Percentiles rank a stretch among this genome's conserved stretches.
phyloP scores from a whole-genome alignment of 2,113 vertebrate species.

The Elachura formosa region DNA sequence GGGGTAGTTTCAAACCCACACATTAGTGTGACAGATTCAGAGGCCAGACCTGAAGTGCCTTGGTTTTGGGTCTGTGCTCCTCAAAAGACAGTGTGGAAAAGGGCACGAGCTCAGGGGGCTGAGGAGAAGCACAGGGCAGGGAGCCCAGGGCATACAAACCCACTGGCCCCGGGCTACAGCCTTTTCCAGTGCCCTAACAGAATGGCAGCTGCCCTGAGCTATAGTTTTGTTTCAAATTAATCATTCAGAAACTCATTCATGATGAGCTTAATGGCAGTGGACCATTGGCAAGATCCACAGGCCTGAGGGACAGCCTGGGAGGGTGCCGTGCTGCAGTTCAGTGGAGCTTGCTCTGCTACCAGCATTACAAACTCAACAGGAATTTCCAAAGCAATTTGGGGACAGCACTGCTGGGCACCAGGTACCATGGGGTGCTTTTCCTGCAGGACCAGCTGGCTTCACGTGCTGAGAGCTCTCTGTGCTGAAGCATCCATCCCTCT shows the following conservation, averaged over 20 bases:
- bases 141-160: not conserved
- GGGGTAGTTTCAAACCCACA: not conserved
- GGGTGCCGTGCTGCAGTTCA: not conserved
- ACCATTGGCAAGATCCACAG: fast-evolving
- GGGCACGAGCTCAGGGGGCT: too few relatives aligned
- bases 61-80: not conserved
- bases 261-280: not conserved
- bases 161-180: not conserved
- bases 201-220: not conserved
- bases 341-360: not conserved
- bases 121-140: not conserved
- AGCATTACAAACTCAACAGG: not conserved
- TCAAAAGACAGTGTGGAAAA: not conserved
- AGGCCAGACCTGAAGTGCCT: not conserved
- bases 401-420: not conserved
- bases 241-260: not conserved
- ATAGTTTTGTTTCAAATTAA: not conserved
- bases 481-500: too few relatives aligned
- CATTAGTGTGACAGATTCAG: fast-evolving
- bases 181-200: not conserved
- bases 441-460: not conserved
- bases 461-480: not conserved
- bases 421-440: not conserved
- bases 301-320: not conserved
- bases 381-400: not conserved